phyloP scores from a whole-genome alignment of 2,113 vertebrate genomes.

The Acanthochromis polyacanthus region DNA sequence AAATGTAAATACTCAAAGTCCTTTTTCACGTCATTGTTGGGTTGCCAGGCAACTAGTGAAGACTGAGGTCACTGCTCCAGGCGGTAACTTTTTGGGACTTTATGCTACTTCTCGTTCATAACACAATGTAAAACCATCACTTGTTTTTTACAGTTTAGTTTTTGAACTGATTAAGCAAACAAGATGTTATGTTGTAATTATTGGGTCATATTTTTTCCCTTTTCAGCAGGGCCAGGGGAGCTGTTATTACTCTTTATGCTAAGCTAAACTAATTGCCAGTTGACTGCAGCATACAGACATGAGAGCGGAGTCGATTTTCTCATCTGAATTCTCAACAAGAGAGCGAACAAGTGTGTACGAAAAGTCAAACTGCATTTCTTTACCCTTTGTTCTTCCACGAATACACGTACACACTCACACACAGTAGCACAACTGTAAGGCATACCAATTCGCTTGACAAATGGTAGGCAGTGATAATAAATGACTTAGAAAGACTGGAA shows the following conservation, averaged over 20 bases:
- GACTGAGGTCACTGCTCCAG: conserved; percentile 2
- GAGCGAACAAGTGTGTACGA: conserved; percentile 11
- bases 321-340: neutral
- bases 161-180: neutral
- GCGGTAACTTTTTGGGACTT: neutral
- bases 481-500: conserved; percentile 30
- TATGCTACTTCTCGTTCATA: neutral
- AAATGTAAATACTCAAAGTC: neutral
- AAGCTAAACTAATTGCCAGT: neutral
- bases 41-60: neutral
- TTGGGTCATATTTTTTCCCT: no score
- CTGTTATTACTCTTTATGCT: neutral
- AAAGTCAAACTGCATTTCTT: conserved; percentile 23
- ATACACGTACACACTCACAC: conserved; percentile 21
- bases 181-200: no score
- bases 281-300: neutral
- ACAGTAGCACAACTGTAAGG: conserved; percentile 63
- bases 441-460: conserved; percentile 65
- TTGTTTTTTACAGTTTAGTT: neutral
- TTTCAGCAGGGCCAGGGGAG: neutral
- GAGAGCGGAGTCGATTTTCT: neutral
- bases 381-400: conserved; percentile 14
- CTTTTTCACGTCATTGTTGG: neutral
- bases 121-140: neutral
- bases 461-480: conserved; percentile 33